These are phyloP conservation scores for Myotis lucifugus DNA, from an alignment of 2,113 vertebrate genomes.

Conservation along the genomic window DNA sequence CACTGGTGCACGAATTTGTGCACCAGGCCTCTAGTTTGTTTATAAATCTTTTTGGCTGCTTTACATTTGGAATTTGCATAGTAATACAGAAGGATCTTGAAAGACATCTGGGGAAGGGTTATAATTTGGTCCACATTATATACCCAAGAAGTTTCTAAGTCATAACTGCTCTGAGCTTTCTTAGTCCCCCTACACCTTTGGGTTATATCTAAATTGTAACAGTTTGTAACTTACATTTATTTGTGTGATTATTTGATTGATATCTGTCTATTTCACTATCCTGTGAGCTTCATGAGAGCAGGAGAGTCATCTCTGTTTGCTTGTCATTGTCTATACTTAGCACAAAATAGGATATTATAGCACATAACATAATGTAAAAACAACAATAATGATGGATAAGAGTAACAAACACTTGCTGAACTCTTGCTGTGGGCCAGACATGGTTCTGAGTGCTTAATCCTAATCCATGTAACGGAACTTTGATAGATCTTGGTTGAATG, in stretches of 20 bases:
- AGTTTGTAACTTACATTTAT: background rate
- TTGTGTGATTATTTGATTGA: background rate
- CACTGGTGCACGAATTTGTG: no score
- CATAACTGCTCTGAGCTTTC: background rate
- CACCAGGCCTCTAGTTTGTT: background rate
- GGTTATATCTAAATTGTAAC: background rate
- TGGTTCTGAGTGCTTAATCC: background rate
- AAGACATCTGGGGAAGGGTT: background rate
- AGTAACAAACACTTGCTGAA: background rate
- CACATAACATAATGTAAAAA: background rate
- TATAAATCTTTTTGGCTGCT: background rate
- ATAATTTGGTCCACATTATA: background rate
- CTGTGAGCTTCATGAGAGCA: background rate
- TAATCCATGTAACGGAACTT: background rate
- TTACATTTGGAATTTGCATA: background rate
- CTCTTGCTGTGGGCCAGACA: background rate
- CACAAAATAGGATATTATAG: background rate
- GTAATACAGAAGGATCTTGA: background rate
- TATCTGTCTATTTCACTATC: background rate
- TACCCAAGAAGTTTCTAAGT: background rate
- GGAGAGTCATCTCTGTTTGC: background rate
- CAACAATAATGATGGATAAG: background rate
- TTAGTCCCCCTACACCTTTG: background rate
- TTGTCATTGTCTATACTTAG: background rate
- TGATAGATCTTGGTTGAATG: background rate